Evolutionary conservation across 2,888 invertebrate genomes (phyloP), one percentile per base, ranked within the genome.

Genomic region (Ochropacha duplaris): DNA sequence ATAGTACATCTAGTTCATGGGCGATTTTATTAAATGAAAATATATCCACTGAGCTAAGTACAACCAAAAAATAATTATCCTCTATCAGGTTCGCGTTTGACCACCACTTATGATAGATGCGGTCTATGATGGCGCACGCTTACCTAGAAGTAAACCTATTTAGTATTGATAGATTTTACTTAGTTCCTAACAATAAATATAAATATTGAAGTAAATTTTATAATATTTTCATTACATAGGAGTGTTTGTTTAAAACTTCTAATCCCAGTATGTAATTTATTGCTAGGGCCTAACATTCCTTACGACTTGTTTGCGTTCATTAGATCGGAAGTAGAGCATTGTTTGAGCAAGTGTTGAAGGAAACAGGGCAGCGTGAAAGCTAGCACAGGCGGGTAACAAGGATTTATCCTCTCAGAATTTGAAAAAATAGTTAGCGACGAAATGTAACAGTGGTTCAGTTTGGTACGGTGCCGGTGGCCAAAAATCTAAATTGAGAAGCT

Each of bases 281-380:
- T 60, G 63, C 55, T 34, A 50, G 49, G 62, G 66, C 57, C 62
- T 60, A 44, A 68, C 78, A 77, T 82, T 76, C 77, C 70, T 69
- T 58, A 54, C 65, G 64, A 58, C 64, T 72, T 80, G 80, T 78
- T 79, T 80, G 76, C 72, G 63, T 77, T 74, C 74, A 78, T 78
- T 72, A 72, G 68, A 81, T 81, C 80, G 79, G 79, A 82, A 84
- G 79, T 80, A 64, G 71, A 72, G 78, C 75, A 87, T 89, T 89
- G 88, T 90, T 89, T 83, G 72, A 82, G 78, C 83, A 83, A 82
- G 86, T 88, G 89, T 83, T 83, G 86, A 89, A 76, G 80, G 87
- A 87, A 85, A 83, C 69, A 70, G 68, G 58, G 68, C 82, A 79
- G 65, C 60, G 62, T 57, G 60, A 60, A 62, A 65, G 64, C 68